A percentile compares a stretch with the other conserved stretches of the same genome.
These are phyloP conservation scores for Drosophila picticornis DNA, from an alignment of 2,888 invertebrate species.

Conservation along the genomic window DNA sequence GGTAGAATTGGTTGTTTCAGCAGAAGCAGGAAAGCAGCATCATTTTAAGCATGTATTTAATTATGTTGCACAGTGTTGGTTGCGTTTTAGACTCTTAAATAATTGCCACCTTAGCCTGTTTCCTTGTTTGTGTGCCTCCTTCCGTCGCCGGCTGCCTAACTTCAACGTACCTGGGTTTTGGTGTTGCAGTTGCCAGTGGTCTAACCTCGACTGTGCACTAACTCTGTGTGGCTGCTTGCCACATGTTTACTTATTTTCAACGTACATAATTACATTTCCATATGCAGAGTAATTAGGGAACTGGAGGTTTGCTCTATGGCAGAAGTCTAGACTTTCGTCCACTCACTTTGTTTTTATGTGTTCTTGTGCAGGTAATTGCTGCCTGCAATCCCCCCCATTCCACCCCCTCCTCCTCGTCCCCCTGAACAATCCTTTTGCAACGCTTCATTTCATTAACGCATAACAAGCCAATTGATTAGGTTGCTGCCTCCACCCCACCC, in stretches of 20 bases:
- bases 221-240: slow-evolving; percentile 54
- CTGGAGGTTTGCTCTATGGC: slow-evolving; percentile 16
- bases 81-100: slow-evolving; percentile 43
- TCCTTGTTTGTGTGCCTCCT: not conserved
- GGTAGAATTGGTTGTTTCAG: not conserved
- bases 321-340: slow-evolving; percentile 40
- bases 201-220: slow-evolving; percentile 51
- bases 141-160: not conserved
- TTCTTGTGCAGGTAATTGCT: slow-evolving; percentile 1
- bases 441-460: slow-evolving; percentile 52
- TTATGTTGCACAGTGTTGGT: slow-evolving; percentile 50
- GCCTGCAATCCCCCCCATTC: not conserved
- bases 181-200: slow-evolving; percentile 41
- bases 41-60: slow-evolving; percentile 36
- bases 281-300: slow-evolving; percentile 59
- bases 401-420: fast-evolving
- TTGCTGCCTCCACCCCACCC: not conserved
- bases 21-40: slow-evolving; percentile 8
- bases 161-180: slow-evolving; percentile 2
- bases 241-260: slow-evolving; percentile 54
- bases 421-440: slow-evolving; percentile 7
- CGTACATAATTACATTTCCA: slow-evolving; percentile 64
- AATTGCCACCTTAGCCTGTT: slow-evolving; percentile 41
- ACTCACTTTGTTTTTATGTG: slow-evolving; percentile 24
- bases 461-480: slow-evolving; percentile 71